phyloP scores from a whole-genome alignment of 2,888 invertebrate species.

The Limnephilus auricula region DNA sequence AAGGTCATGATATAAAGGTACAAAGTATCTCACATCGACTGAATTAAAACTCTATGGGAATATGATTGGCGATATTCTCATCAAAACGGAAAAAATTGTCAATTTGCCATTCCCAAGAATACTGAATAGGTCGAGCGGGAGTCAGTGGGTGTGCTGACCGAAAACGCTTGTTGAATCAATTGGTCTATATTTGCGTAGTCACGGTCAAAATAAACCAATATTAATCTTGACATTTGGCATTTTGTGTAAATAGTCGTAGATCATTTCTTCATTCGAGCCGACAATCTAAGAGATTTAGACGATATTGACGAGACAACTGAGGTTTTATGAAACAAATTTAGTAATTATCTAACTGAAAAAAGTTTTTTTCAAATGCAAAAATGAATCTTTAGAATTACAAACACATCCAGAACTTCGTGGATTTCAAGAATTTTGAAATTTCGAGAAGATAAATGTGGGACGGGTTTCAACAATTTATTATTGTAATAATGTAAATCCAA shows the following conservation, averaged over 20 bases:
- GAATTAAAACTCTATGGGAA: background rate
- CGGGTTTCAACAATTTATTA: no score
- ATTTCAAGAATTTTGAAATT: no score
- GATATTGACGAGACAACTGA: background rate
- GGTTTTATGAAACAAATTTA: background rate
- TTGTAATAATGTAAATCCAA: no score
- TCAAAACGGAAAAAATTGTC: background rate
- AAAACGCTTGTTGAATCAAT: background rate
- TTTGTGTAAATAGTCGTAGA: background rate
- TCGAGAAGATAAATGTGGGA: no score
- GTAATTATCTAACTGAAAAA: background rate
- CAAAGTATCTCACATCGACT: background rate
- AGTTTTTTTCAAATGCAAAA: background rate
- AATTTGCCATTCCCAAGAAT: background rate
- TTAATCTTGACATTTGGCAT: background rate
- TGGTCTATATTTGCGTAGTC: background rate
- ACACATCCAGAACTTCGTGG: no score
- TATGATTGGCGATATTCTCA: background rate
- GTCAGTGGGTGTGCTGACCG: background rate
- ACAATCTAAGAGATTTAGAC: background rate
- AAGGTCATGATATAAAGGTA: background rate
- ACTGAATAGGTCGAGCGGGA: background rate
- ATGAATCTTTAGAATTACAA: no score
- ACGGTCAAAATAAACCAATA: constrained; percentile 9
- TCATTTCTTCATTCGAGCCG: background rate